Evolutionary conservation across 2,888 invertebrate species (phyloP), one percentile per base, ranked within the genome.

Genomic region (Empis stercorea): DNA sequence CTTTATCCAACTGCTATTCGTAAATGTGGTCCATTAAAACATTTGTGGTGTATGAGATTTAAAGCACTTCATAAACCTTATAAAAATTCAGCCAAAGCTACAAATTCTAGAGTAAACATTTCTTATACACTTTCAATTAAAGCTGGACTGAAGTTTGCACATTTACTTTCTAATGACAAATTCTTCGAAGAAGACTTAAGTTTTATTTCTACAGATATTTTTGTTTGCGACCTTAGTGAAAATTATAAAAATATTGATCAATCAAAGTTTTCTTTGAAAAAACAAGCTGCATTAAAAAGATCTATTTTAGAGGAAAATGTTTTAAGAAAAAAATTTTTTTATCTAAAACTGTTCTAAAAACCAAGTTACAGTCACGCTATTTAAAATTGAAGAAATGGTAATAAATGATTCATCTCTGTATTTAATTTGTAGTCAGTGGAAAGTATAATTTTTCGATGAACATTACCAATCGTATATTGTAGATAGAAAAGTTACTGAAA

Each of bases 311-410:
- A 20, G 20, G 20, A 20, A 20, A 20, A 20, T 20, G 3, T 20
- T 47, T 44, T 45, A 49, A 44, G 36, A 27, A 43, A 38, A 41
- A 41, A 36, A 41, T 45, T 47, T 47, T 48, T 48, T 20, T 50
- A 40, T 30, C 45, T 3, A 20, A 20, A 20, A 4, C 20, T 3
- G 20, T 20, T 20, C 20, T 20, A n/a, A n/a, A 3, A 20, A 20
- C 5, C 20, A 20, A 7, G 23, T 11, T n/a, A 16, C 16, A 43
- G 23, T 11, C 2, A 16, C 16, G 38, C 38, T 46, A 34, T 46
- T 34, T 46, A 46, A 48, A 48, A 48, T 48, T 39, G 30, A 37
- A 42, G 43, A 16, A 16, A 37, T 41, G 20, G 32, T 46, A 39
- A 39, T 44, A 20, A 42, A 46, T 15, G 15, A 46, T 27, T 30